These are phyloP conservation scores for Chaetodon auriga DNA, from an alignment of 2,113 vertebrate genomes.

Conservation along the genomic window DNA sequence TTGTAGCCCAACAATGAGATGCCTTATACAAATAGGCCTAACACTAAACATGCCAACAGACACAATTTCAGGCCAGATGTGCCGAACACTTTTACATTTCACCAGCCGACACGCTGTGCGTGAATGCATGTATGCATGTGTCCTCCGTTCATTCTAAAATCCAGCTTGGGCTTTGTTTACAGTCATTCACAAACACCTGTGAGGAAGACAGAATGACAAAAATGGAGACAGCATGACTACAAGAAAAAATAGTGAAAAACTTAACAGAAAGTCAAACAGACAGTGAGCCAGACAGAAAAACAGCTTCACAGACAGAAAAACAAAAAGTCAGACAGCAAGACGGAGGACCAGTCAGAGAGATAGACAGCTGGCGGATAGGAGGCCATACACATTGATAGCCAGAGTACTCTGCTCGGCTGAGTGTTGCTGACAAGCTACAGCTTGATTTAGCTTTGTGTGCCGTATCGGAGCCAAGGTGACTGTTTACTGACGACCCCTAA, in stretches of 20 bases:
- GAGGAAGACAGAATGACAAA: slow-evolving; percentile 8
- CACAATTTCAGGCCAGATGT: slow-evolving; percentile 48
- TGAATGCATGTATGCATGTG: neutral
- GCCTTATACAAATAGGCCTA: slow-evolving; percentile 49
- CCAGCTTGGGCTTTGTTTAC: slow-evolving; percentile 17
- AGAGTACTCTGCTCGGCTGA: slow-evolving; percentile 39
- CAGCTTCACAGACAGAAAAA: slow-evolving; percentile 30
- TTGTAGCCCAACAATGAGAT: slow-evolving; percentile 52
- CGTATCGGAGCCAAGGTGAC: slow-evolving; percentile 49
- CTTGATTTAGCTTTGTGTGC: slow-evolving; percentile 49
- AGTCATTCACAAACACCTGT: slow-evolving; percentile 23
- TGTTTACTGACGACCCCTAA: slow-evolving; percentile 71
- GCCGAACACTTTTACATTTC: slow-evolving; percentile 39
- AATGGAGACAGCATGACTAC: slow-evolving; percentile 2
- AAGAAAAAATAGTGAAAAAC: neutral
- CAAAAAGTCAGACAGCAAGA: slow-evolving; percentile 35
- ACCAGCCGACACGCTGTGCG: neutral
- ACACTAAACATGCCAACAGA: slow-evolving; percentile 36
- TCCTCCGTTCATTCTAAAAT: neutral
- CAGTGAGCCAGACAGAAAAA: slow-evolving; percentile 11
- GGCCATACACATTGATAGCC: slow-evolving; percentile 22
- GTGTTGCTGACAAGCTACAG: slow-evolving; percentile 73
- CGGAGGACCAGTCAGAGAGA: slow-evolving; percentile 16
- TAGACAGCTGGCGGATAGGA: slow-evolving; percentile 38
- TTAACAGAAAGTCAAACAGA: slow-evolving; percentile 15